Conservation (phyloP, 2,113 vertebrate species). For the cattle (Bos taurus) region DNA sequence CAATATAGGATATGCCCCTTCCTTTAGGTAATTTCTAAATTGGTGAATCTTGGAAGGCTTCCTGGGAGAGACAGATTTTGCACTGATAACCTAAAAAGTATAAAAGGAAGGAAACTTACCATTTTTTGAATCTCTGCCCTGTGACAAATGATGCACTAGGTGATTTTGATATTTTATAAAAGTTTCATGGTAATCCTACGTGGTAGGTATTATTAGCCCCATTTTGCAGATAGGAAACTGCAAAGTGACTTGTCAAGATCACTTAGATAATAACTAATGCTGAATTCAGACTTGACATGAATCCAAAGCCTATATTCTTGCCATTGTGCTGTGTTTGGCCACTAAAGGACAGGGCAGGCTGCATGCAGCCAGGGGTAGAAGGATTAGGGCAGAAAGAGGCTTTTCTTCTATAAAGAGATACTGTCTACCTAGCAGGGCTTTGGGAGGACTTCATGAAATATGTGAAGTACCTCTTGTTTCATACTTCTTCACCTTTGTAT, state of each 20-base stretch:
- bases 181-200: background rate
- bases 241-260: constrained; percentile 40
- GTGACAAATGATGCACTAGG: background rate
- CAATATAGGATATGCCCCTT: background rate
- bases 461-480: background rate
- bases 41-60: background rate
- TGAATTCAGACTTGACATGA: background rate
- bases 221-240: background rate
- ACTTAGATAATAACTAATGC: background rate
- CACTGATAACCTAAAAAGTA: background rate
- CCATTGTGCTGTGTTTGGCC: background rate
- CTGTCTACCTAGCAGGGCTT: background rate
- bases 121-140: background rate
- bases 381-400: background rate
- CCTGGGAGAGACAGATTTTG: background rate
- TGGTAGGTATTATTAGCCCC: background rate
- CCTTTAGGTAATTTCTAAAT: background rate
- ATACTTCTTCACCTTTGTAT: background rate
- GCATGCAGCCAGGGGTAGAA: background rate
- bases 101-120: background rate
- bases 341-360: background rate
- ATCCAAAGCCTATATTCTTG: background rate
- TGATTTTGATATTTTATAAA: background rate
- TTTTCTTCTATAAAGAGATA: background rate
- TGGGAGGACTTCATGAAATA: background rate